Evolutionary conservation across 2,888 invertebrate genomes (phyloP), one percentile per base, ranked within the genome.

Genomic region (Pollenia amentaria): DNA sequence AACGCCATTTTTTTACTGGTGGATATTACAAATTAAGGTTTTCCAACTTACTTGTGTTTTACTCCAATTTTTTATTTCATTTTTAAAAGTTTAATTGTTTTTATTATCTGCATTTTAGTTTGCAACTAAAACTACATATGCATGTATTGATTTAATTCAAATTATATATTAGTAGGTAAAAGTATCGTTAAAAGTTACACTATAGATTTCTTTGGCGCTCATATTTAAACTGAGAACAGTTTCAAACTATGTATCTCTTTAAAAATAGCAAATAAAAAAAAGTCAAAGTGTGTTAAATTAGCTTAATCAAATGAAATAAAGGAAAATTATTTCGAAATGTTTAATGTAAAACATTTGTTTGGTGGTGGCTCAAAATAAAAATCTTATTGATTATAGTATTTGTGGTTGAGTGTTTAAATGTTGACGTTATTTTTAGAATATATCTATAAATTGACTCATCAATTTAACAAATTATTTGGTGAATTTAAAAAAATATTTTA

Each of bases 241-340:
- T 67, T 67, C 10, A 46, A 65, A 18, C 21, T 48, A n/a, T n/a
- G 29, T 48, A n/a, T 29, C 29, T 29, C 29, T 29, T 9, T 16
- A 40, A 29, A 57, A 72, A 40, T 16, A 51, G 12, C 51, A 11
- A 40, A 18, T 14, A 0, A 51, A 51, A n/a, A n/a, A n/a, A n/a
- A n/a, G n/a, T n/a, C n/a, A 57, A 29, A 29, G 57, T 29, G 21
- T 69, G 48, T 57, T 67, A 29, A 69, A 60, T 69, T 69, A 14
- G 21, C 69, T 21, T 70, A 70, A 70, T 62, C 62, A 62, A 70
- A 69, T 44, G 14, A 70, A 69, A 38, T 38, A 11, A 51, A 48
- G 8, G 6, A 51, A 48, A 62, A 60, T 8, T 21, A 12, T 21
- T 42, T 42, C 29, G n/a, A 44, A 79, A 60, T 70, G n/a, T 67